Conservation (phyloP, 30 jellyfish, hydroid and myxozoan genomes). For the Aurelia sp. region DNA sequence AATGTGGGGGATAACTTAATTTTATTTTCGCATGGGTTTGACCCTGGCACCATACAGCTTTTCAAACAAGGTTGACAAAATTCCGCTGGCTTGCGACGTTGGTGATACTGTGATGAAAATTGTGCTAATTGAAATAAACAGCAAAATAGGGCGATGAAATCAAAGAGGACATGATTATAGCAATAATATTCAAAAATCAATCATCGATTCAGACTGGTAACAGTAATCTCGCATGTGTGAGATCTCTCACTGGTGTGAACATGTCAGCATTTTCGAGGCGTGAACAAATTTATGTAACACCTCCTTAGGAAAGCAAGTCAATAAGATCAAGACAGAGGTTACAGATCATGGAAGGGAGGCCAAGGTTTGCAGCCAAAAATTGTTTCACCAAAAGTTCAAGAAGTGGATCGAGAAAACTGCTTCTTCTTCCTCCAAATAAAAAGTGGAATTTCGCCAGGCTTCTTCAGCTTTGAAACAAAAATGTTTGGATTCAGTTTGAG, state of each 20-base stretch:
- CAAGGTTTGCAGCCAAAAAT: too few species aligned
- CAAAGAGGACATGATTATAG: constrained; percentile 20
- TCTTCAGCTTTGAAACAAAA: too few species aligned
- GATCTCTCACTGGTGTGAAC: neutral
- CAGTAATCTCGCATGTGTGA: neutral
- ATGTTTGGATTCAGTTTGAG: too few species aligned
- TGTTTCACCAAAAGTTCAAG: too few species aligned
- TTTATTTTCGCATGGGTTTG: neutral
- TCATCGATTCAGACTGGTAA: constrained; percentile 31
- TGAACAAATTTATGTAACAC: constrained; percentile 2
- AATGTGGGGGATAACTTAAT: neutral
- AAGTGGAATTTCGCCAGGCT: too few species aligned
- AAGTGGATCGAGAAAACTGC: too few species aligned
- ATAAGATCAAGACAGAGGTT: too few species aligned
- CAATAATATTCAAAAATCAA: constrained; percentile 32
- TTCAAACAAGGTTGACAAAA: neutral
- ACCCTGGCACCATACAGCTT: neutral
- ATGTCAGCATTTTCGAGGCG: constrained; percentile 11
- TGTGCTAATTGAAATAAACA: constrained; percentile 1
- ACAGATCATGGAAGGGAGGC: too few species aligned
- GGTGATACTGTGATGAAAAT: neutral
- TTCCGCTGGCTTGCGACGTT: neutral
- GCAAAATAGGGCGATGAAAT: constrained; percentile 9
- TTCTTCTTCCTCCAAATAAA: too few species aligned
- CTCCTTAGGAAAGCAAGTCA: neutral